These are phyloP conservation scores for Coenobita brevimanus DNA, from an alignment of 1,140 invertebrate species.

Conservation along the genomic window DNA sequence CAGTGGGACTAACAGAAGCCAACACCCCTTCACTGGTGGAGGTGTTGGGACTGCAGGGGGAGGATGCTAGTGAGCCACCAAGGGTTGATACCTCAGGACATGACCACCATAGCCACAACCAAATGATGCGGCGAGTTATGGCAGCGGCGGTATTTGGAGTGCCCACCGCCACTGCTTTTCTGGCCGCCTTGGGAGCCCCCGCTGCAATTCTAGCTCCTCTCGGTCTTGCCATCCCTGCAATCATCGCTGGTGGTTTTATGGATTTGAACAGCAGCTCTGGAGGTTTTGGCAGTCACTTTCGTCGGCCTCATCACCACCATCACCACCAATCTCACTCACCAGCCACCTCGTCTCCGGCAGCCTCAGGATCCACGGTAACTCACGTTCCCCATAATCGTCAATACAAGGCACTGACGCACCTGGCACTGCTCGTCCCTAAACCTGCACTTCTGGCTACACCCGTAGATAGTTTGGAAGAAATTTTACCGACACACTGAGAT, in stretches of 20 bases:
- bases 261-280: conserved; percentile 2
- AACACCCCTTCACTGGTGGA: background rate
- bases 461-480: too few relatives aligned
- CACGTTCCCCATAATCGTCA: too few relatives aligned
- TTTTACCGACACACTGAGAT: too few relatives aligned
- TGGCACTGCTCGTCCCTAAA: too few relatives aligned
- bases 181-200: conserved; percentile 34
- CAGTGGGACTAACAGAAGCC: background rate
- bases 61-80: conserved; percentile 14
- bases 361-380: too few relatives aligned
- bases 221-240: conserved; percentile 38
- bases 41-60: background rate
- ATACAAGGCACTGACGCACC: too few relatives aligned
- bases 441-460: too few relatives aligned
- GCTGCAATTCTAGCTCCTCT: conserved; percentile 37
- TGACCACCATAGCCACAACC: background rate
- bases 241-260: conserved; percentile 39
- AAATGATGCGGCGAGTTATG: conserved; percentile 24
- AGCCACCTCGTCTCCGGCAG: background rate
- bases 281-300: background rate
- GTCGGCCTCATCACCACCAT: background rate
- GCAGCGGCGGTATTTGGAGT: conserved; percentile 10
- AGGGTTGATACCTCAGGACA: background rate
- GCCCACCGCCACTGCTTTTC: conserved; percentile 37
- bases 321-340: background rate